These are phyloP conservation scores for Drepanosiphum platanoidis DNA, from an alignment of 2,888 invertebrate species.

Conservation along the genomic window DNA sequence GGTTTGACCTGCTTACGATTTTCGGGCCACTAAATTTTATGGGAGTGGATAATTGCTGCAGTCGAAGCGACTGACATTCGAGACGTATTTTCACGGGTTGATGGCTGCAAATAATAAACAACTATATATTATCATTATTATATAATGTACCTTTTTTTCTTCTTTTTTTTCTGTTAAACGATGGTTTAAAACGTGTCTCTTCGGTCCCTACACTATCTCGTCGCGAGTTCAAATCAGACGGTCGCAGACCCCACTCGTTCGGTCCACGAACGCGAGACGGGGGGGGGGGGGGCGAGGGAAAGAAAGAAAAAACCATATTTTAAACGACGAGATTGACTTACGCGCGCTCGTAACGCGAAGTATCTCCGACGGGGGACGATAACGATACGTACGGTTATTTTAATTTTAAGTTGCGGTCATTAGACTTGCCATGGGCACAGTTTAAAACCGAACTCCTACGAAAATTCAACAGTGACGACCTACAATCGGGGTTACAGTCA, in stretches of 20 bases:
- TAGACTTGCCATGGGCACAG: background rate
- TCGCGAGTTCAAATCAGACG: background rate
- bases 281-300: too few species aligned
- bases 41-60: slow-evolving; percentile 52
- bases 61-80: slow-evolving; percentile 42
- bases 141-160: slow-evolving; percentile 29
- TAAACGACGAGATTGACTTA: background rate
- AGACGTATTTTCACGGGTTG: slow-evolving; percentile 59
- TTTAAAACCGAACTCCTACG: background rate
- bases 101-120: slow-evolving; percentile 60
- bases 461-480: background rate
- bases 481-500: background rate
- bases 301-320: too few species aligned
- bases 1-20: slow-evolving; percentile 44
- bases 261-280: background rate
- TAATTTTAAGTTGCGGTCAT: slow-evolving; percentile 65
- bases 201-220: background rate
- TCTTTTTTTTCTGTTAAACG: background rate
- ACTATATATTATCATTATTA: too few species aligned
- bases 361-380: too few species aligned
- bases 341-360: background rate
- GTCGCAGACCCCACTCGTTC: background rate
- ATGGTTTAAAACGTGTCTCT: background rate
- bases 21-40: slow-evolving; percentile 27
- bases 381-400: too few species aligned